Evolutionary conservation across 2,113 vertebrate genomes (phyloP), one percentile per base, ranked within the genome.

Genomic region (Bos indicus): DNA sequence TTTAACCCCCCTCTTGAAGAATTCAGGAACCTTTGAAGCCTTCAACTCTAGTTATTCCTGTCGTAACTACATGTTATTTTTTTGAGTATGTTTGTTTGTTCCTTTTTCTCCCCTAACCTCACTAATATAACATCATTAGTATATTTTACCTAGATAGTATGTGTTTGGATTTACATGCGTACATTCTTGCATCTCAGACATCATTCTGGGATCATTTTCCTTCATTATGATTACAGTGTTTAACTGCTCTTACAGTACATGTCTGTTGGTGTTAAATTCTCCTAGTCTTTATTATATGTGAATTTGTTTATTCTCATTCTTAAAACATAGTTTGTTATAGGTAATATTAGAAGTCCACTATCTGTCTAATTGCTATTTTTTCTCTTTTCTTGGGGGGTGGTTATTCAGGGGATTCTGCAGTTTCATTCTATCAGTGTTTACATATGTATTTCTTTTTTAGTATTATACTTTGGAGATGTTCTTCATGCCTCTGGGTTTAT

Each of bases 391-490:
- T 23, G 21, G 15, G 5, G 88, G 43, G 59, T 19, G n/a, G 6
- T 54, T 87, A 3, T 95, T 51, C 25, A 91, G 51, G 56, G 64
- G 54, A 25, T 54, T 46, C 82, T 96, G 33, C 9, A 90, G 54
- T 91, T 94, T 96, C 46, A 67, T 93, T 93, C 56, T 95, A 80
- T 57, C 36, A 48, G 26, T 91, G 43, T 93, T 95, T 95, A 59
- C 11, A 40, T 56, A 59, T 91, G 5, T 84, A 40, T 94, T 90
- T 96, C 62, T 90, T 83, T 97, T 93, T 81, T 78, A 90, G 81
- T 90, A 91, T 95, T 97, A 59, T 96, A 19, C 40, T 88, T 97
- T 95, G 33, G 87, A 96, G 97, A 87, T 93, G 52, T 86, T 48
- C n/a, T 96, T 96, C 40, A 57, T 95, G 36, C 71, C 40, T 96